Evolutionary conservation across 2,888 invertebrate genomes (phyloP), one percentile per base, ranked within the genome.

Genomic region (Magallana nippona): DNA sequence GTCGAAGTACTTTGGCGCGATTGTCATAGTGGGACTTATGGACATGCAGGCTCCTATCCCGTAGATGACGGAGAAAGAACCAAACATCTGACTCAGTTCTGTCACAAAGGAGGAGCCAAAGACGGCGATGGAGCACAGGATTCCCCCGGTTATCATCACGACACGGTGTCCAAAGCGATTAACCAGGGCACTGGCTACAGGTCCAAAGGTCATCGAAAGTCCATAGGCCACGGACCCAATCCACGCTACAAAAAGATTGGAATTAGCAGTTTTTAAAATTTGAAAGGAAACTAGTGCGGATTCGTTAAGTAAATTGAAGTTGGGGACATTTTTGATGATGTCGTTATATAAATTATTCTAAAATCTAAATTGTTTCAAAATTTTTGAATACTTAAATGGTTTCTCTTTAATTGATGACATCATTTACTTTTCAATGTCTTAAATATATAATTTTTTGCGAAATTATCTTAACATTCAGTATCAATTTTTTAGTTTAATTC

Each of bases 171-270:
- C 91, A 71, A 84, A 89, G 17, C 89, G 86, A 22, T 88, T 87
- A 22, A 90, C 86, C 32, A 92, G 62, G 32, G 89, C 79, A 57
- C 91, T 88, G 55, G 89, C 89, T 3, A 92, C 55, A 2, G 92
- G 92, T 55, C 91, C 91, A 78, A 92, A 89, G 13, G 89, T 88
- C 91, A 91, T 92, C 2, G 91, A 89, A 10, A 92, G 83, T 5
- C 92, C 92, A 82, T 91, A 92, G 0, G 90, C 89, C 10, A 89
- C 82, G 13, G 92, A 92, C 11, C 92, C 92, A 44, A 92, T 84
- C 92, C 92, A 92, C 81, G 92, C 92, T 92, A 89, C 81, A 90
- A 89, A 27, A 27, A 81, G 55, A 84, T 55, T 8, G 8, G 44
- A 44, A 44, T 44, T 5, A 44, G 44, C 44, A 44, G 44, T 44